Base-by-base conservation (phyloP, 2,113 vertebrate genomes). In the Paralichthys olivaceus region DNA sequence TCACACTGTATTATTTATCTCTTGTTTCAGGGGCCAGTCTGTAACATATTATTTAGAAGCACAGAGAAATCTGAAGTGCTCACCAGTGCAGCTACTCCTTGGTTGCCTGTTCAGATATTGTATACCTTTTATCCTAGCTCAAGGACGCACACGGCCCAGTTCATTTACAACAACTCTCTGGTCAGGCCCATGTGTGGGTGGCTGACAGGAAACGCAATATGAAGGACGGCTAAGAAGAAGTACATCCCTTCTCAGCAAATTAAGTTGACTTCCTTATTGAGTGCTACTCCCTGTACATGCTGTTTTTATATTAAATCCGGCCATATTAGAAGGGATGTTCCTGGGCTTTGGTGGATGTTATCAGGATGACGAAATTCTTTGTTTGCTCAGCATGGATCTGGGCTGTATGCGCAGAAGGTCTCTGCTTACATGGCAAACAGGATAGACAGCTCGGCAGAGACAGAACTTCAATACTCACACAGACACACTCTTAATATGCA, bases 391-490 rank as follows among this genome's bases (percentile, higher is more conserved):
- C 58, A 55, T 75, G 72, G 58, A 89, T 80, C 63, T 43, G 57
- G 67, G 67, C 47, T 76, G 72, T 63, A 60, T 75, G 71, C 62
- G 72, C 83, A 63, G 68, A 63, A 60, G 34, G 67, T 81, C 77
- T 89, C 75, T 0, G 85, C 65, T 88, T 91, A 85, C 87, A 89
- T 34, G n/a, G 80, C 65, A 75, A 86, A 79, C 70, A 61, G 71
- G 62, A 80, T 14, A 77, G 81, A 81, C 45, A 60, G 71, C 45
- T 7, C 23, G 57, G 62, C 53, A 43, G 47, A 83, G 66, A 54
- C 75, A 75, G 69, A 81, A 74, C 62, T 76, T 45, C 61, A 78
- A 49, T 78, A 66, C 7, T 29, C 45, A 5, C 60, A 75, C 47
- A 25, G 23, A 51, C 57, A 64, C 60, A 55, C 51, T 7, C 51